Conservation (phyloP, 2,797 vertebrate genomes). For the Nyctibius grandis region DNA sequence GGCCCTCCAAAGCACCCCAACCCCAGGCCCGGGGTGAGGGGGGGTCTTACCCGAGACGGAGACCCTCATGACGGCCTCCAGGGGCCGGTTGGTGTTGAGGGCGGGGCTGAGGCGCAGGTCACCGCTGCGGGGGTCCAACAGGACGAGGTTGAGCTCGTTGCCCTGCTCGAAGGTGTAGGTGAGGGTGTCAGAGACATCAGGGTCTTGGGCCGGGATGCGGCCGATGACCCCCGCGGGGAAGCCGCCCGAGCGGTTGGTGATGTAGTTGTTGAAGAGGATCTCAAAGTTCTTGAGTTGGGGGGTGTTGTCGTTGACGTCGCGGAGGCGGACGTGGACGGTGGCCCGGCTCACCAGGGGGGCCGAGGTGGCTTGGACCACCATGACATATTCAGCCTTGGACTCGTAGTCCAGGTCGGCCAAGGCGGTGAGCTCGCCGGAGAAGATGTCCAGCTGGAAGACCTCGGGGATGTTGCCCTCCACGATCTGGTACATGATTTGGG, state of each 20-base stretch:
- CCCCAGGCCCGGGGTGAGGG: no score
- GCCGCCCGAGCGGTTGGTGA: constrained; percentile 89
- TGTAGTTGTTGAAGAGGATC: constrained; percentile 97
- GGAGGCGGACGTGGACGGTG: constrained; percentile 87
- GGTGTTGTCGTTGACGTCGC: constrained; percentile 91
- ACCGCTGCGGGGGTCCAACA: constrained; percentile 88
- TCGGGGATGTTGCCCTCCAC: constrained; percentile 98
- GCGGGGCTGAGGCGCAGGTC: constrained; percentile 90
- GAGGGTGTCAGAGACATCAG: constrained; percentile 88
- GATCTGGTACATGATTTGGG: constrained; percentile 98
- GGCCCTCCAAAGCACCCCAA: background rate
- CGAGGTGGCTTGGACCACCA: constrained; percentile 95
- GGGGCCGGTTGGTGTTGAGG: constrained; percentile 92
- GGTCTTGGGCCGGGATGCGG: constrained; percentile 88
- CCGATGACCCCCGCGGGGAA: constrained; percentile 92
- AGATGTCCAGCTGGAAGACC: constrained; percentile 95
- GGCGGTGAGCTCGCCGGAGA: constrained; percentile 91
- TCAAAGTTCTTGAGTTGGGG: constrained; percentile 93
- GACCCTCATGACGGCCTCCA: constrained; percentile 94
- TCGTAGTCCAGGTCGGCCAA: constrained; percentile 93
- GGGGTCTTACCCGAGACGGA: constrained; percentile 88
- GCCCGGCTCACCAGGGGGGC: constrained; percentile 95
- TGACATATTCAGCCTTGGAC: constrained; percentile 85
- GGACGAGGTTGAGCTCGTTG: constrained; percentile 90
- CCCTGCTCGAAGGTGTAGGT: constrained; percentile 88